Evolutionary conservation across 2,888 invertebrate species (phyloP), one percentile per base, ranked within the genome.

Genomic region (Acanthosoma haemorrhoidale): DNA sequence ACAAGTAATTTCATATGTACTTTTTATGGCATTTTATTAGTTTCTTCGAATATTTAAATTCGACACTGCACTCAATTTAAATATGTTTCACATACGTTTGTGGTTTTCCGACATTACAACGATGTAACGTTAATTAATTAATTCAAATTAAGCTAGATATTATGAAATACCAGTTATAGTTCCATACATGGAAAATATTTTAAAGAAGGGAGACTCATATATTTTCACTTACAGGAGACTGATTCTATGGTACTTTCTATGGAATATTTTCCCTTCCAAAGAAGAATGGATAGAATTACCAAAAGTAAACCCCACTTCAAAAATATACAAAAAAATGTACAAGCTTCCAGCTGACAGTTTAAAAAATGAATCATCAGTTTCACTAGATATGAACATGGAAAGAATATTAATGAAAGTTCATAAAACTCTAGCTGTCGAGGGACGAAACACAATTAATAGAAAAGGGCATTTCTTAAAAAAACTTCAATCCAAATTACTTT

Each of bases 381-480:
- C 38, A 2, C 61, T 72, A 6, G 72, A 72, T 43, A 69, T 63
- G 5, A 39, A 71, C 39, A 34, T 72, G 38, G 69, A 72, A 38
- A 61, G 64, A n/a, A 43, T 72, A 39, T 6, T 72, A 15, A 59
- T 72, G 8, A 34, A 71, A 18, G 72, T 71, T 25, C 72, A 72
- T 41, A 64, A 60, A 59, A 69, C 71, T 15, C 61, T 72, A 9
- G 41, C 69, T 16, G 58, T 18, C 31, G 38, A 71, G 29, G 68
- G 69, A n/a, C 41, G 59, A 15, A 36, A 68, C 21, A 59, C 72
- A 16, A 61, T 72, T 9, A 43, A 51, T 34, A 63, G 64, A 64
- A 88, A 88, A 79, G 79, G 87, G 11, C 78, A 79, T 57, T 85
- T 87, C 76, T 80, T 89, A 68, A 82, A 83, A 74, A 79, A 82